Percentiles rank a stretch among this genome's conserved stretches.
Evolutionary conservation across 2,113 vertebrate genomes (phyloP).

Genomic region (Lampris incognitus): DNA sequence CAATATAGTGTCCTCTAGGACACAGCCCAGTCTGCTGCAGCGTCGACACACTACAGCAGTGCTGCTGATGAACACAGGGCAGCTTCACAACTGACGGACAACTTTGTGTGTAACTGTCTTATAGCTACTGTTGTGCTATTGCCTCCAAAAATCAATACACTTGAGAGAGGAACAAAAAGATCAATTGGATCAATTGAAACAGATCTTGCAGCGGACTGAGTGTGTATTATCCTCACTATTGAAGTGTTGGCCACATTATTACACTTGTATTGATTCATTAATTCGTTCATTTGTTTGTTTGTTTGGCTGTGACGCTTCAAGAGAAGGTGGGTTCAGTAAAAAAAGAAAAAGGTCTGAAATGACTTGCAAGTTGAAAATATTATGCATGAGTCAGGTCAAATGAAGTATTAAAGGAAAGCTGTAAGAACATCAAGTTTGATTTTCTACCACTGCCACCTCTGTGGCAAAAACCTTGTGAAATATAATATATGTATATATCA

Average conservation of each 20-base stretch:
- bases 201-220: constrained; percentile 68
- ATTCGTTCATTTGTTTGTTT: neutral
- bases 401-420: too few species aligned
- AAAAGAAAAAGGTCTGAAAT: neutral
- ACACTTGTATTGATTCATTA: too few species aligned
- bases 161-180: constrained; percentile 52
- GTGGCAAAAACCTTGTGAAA: too few species aligned
- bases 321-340: neutral
- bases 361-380: neutral
- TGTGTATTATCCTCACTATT: constrained; percentile 60
- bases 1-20: too few species aligned
- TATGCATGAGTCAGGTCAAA: too few species aligned
- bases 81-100: constrained; percentile 22
- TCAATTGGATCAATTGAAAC: constrained; percentile 76
- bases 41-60: neutral
- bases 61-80: constrained; percentile 21
- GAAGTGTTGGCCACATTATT: too few species aligned
- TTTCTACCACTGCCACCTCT: too few species aligned
- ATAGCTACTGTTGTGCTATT: constrained; percentile 55
- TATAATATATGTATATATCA: too few species aligned
- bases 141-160: constrained; percentile 73
- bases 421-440: too few species aligned
- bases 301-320: neutral
- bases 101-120: constrained; percentile 56
- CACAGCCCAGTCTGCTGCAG: too few species aligned